Percentiles rank a stretch among this genome's conserved stretches.
Conservation (phyloP, 2,888 invertebrate genomes). For the Phaedon cochleariae region DNA sequence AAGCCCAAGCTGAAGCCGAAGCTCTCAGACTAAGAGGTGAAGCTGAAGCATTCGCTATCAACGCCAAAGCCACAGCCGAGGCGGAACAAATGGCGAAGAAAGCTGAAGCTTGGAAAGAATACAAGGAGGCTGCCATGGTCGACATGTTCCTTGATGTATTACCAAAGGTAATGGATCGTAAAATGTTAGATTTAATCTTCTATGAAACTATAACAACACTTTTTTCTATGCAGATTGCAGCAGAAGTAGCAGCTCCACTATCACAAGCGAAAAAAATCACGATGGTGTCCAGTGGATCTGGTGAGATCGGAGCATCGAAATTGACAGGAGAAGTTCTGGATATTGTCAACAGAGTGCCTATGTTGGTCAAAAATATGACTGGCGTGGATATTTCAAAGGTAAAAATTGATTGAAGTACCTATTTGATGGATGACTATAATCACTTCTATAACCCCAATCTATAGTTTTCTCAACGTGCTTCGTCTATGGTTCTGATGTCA, state of each 20-base stretch:
- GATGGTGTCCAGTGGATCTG: constrained; percentile 93
- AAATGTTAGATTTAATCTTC: neutral
- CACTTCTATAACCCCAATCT: neutral
- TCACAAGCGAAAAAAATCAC: constrained; percentile 95
- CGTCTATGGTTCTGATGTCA: too few relatives aligned
- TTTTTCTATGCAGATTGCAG: constrained; percentile 77
- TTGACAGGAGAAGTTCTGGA: constrained; percentile 92
- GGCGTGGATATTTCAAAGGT: constrained; percentile 94
- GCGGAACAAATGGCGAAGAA: constrained; percentile 98
- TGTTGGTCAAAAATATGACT: constrained; percentile 89
- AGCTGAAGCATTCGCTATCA: constrained; percentile 92
- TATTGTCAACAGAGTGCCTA: constrained; percentile 92
- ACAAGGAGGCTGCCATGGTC: constrained; percentile 93
- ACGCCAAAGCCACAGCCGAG: constrained; percentile 94
- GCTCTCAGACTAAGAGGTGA: constrained; percentile 85
- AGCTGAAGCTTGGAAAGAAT: constrained; percentile 96
- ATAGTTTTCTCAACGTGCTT: too few relatives aligned
- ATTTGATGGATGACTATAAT: neutral
- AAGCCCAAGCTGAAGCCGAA: constrained; percentile 96
- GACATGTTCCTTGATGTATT: constrained; percentile 96
- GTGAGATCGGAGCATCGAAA: constrained; percentile 93
- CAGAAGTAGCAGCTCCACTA: constrained; percentile 94
- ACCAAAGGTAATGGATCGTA: constrained; percentile 73
- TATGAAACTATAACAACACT: neutral
- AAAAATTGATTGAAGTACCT: constrained; percentile 41